Percentiles rank a stretch among this genome's conserved stretches.
Evolutionary conservation across 2,888 invertebrate genomes (phyloP).

Genomic region (Melanchra persicariae): DNA sequence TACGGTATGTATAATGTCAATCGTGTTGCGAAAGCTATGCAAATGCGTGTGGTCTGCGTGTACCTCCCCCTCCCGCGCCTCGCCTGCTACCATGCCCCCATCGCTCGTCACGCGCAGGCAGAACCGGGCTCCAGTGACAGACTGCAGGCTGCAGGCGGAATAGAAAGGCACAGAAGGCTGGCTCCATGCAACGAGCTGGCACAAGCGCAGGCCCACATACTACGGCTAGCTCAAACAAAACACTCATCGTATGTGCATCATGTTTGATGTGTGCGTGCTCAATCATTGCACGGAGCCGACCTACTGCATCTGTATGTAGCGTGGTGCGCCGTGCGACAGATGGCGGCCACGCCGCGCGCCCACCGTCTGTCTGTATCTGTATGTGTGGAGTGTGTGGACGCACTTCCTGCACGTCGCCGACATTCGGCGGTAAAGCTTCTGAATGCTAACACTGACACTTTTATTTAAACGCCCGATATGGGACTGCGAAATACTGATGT

Average conservation of each 20-base stretch:
- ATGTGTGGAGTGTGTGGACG: constrained; percentile 2
- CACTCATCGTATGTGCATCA: not conserved
- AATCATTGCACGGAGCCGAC: not conserved
- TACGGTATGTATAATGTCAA: constrained; percentile 8
- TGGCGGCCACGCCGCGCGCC: constrained; percentile 24
- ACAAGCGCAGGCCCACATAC: too few species aligned
- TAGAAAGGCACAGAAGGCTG: not conserved
- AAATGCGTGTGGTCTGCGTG: constrained; percentile 45
- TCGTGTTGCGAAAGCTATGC: constrained; percentile 30
- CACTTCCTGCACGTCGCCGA: constrained; percentile 45
- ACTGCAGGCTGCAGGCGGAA: not conserved
- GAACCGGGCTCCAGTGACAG: constrained; percentile 14
- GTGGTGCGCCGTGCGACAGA: constrained; percentile 10
- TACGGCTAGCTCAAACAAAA: not conserved
- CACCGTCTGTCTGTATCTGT: not conserved
- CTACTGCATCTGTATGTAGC: not conserved
- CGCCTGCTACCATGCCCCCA: not conserved
- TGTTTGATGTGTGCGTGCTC: not conserved
- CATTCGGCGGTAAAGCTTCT: constrained; percentile 37
- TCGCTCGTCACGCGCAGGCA: constrained; percentile 7
- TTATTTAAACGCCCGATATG: constrained; percentile 35
- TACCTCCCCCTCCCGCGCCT: not conserved
- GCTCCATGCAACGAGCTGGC: not conserved
- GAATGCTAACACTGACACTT: constrained; percentile 44
- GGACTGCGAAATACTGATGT: constrained; percentile 19